These are phyloP conservation scores for Urosaurus nigricauda DNA, from an alignment of 2,797 vertebrate genomes.

Conservation along the genomic window DNA sequence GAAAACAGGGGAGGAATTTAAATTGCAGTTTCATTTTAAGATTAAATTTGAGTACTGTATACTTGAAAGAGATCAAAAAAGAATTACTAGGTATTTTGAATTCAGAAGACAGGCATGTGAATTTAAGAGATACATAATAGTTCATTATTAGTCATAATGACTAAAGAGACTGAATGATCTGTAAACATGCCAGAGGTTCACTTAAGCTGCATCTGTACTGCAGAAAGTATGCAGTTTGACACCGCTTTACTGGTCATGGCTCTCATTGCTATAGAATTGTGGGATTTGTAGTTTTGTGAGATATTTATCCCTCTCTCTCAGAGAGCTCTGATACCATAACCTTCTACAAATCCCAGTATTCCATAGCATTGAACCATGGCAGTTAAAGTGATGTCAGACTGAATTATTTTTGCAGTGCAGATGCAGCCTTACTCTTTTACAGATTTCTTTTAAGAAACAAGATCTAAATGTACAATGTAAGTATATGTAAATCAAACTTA, in stretches of 20 bases:
- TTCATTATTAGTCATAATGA: neutral
- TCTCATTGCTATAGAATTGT: no score
- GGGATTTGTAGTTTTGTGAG: no score
- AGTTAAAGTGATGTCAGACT: no score
- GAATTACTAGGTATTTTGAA: neutral
- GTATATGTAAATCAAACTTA: slow-evolving; percentile 60
- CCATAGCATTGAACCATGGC: no score
- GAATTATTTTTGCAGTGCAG: no score
- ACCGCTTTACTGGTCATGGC: no score
- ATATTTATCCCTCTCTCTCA: no score
- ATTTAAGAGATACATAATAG: slow-evolving; percentile 21
- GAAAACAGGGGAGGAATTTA: neutral
- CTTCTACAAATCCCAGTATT: no score
- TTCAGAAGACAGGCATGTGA: slow-evolving; percentile 3
- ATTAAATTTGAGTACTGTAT: neutral
- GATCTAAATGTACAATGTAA: neutral
- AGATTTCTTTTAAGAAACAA: neutral
- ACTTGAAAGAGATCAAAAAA: neutral
- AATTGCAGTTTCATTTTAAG: neutral
- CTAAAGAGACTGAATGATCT: neutral
- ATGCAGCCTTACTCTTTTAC: neutral
- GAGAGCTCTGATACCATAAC: no score
- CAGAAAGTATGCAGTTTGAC: no score
- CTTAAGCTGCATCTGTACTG: no score
- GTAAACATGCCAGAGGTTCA: neutral